Base-by-base conservation (phyloP, 2,888 invertebrate genomes). In the Ophonus ardosiacus region DNA sequence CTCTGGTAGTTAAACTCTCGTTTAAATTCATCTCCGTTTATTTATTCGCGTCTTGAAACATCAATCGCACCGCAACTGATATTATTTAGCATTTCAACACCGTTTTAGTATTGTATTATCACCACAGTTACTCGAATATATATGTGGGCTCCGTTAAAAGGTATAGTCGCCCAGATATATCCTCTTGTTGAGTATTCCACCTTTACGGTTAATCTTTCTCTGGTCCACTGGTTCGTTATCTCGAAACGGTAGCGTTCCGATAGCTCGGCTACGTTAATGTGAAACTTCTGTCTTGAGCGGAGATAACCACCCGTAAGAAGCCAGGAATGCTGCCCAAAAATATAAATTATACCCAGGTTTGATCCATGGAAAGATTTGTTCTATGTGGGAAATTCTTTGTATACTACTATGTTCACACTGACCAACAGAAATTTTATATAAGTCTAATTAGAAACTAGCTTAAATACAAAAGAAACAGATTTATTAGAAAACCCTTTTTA, bases 21-120 rank as follows among this genome's bases (percentile, higher is more conserved):
- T 56, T 0, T 56, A 59, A 59, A 13, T 15, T 59, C 59, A 15
- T 59, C 59, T 51, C 8, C 43, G 10, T 51, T 68, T 38, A 68
- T 68, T 74, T 74, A 40, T 74, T 43, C 71, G 56, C 57, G 18
- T 79, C 79, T 59, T 18, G 7, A 18, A 15, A 88, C 88, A 86
- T 88, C 88, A 89, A 88, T 88, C 85, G 87, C 57, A 87, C 89
- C 89, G 88, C 88, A 7, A n/a, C 87, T 87, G 88, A 88, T 89
- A 90, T 90, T 89, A 90, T 90, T 90, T 89, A 90, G 89, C 90
- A 90, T 90, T 90, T 90, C 90, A 89, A 90, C 91, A 90, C 90
- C 90, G 88, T 90, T 90, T 90, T 90, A 91, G 90, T 89, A 90
- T 88, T 88, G 88, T 89, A 90, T 90, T 91, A 91, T 91, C 91